phyloP scores from a whole-genome alignment of 1,140 invertebrate genomes.

The Calephelis nemesis region DNA sequence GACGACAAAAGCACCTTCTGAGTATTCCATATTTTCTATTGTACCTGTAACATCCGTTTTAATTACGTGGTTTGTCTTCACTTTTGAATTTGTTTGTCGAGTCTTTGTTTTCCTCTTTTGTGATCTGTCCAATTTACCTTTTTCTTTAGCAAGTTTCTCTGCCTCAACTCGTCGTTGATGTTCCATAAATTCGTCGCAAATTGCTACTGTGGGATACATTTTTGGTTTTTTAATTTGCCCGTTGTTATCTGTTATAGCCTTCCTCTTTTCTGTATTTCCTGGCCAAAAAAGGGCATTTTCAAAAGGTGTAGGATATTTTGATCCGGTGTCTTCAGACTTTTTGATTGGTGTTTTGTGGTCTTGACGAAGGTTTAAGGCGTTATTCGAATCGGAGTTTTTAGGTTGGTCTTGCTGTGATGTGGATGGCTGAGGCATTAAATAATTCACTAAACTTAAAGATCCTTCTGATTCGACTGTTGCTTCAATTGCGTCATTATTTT shows the following conservation, averaged over 20 bases:
- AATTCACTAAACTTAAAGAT: slow-evolving; percentile 1
- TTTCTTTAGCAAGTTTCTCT: slow-evolving; percentile 24
- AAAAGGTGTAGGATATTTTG: slow-evolving; percentile 6
- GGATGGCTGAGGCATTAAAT: not conserved
- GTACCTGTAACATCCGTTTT: not conserved
- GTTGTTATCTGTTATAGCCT: slow-evolving; percentile 4
- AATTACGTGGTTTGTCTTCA: slow-evolving; percentile 3
- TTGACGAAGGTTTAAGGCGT: not conserved
- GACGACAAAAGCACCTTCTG: slow-evolving; percentile 19
- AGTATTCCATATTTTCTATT: slow-evolving; percentile 22
- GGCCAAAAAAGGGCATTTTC: slow-evolving; percentile 3
- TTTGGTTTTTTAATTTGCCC: slow-evolving; percentile 18
- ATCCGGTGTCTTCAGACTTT: not conserved
- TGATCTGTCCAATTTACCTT: slow-evolving; percentile 16
- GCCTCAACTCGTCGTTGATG: slow-evolving; percentile 10
- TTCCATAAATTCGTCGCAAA: not conserved
- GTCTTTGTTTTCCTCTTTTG: slow-evolving; percentile 22
- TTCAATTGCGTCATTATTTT: not conserved
- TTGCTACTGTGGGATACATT: slow-evolving; percentile 20
- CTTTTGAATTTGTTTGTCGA: slow-evolving; percentile 17
- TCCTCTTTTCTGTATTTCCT: not conserved
- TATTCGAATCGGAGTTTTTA: not conserved
- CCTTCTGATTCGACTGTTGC: not conserved
- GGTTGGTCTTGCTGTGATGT: not conserved
- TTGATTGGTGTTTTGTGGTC: not conserved